A percentile compares a stretch with the other conserved stretches of the same genome.
These are phyloP conservation scores for Vulpes lagopus DNA, from an alignment of 2,113 vertebrate species.

Conservation along the genomic window DNA sequence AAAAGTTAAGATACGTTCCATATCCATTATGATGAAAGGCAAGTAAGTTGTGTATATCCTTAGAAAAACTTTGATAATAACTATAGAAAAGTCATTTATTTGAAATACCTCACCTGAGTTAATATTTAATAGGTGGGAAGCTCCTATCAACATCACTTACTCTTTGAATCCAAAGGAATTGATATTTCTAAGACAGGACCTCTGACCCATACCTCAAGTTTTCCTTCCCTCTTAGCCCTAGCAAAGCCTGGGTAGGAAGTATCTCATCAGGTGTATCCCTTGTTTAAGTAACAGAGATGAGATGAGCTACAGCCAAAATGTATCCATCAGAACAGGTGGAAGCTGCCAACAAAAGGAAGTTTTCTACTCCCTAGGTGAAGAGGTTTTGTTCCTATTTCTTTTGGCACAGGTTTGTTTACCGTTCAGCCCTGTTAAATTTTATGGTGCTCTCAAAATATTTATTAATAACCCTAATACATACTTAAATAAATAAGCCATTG, in stretches of 20 bases:
- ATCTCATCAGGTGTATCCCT: not conserved
- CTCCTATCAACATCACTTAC: not conserved
- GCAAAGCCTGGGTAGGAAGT: not conserved
- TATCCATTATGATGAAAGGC: conserved; percentile 32
- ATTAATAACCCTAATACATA: conserved; percentile 42
- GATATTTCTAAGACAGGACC: not conserved
- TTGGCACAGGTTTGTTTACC: not conserved
- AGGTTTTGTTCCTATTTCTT: not conserved
- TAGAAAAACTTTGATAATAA: conserved; percentile 14
- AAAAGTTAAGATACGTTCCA: not conserved
- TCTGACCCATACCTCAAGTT: not conserved
- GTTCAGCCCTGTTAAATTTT: not conserved
- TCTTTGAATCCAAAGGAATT: not conserved
- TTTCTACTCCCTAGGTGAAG: not conserved
- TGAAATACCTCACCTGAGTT: not conserved
- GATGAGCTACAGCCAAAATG: not conserved
- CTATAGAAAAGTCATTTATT: conserved; percentile 50
- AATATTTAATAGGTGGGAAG: not conserved
- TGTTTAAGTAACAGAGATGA: not conserved
- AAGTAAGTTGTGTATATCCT: not conserved
- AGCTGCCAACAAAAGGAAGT: not conserved
- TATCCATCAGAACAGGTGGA: conserved; percentile 8
- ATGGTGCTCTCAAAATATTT: conserved; percentile 21
- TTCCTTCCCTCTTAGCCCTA: not conserved
- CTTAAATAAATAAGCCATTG: conserved; percentile 45